Evolutionary conservation across 2,113 vertebrate genomes (phyloP).

Genomic region (Prolemur simus): DNA sequence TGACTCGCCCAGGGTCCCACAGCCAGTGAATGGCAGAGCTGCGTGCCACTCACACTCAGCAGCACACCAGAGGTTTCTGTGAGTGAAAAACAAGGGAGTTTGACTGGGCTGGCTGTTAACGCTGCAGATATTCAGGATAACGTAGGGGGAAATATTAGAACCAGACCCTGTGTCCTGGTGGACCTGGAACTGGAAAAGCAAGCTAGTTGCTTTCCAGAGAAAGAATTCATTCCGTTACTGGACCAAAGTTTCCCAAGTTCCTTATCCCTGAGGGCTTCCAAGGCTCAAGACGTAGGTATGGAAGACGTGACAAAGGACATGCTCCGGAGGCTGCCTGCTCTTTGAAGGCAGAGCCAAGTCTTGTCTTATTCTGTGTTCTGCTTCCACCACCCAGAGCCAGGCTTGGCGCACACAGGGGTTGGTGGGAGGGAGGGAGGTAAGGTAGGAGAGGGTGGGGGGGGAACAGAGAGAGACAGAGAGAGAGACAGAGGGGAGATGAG

Average conservation of each 20-base stretch:
- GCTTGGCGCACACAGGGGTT: not conserved
- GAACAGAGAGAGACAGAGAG: too few relatives aligned
- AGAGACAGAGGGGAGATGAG: not conserved
- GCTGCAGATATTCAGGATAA: not conserved
- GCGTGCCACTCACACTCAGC: not conserved
- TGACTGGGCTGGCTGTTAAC: not conserved
- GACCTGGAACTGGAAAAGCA: not conserved
- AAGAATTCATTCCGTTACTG: not conserved
- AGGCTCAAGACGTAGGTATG: not conserved
- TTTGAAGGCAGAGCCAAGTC: not conserved
- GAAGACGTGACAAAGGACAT: not conserved
- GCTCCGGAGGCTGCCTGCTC: not conserved
- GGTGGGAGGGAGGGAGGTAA: not conserved
- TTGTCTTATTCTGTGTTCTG: not conserved
- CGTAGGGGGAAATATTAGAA: not conserved
- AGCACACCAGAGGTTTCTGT: not conserved
- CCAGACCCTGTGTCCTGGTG: not conserved
- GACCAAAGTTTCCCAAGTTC: not conserved
- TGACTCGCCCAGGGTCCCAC: not conserved
- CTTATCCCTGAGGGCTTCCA: not conserved
- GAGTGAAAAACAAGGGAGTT: not conserved
- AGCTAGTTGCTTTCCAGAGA: not conserved
- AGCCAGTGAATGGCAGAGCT: not conserved
- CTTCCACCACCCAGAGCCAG: not conserved
- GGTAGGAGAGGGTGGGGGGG: not conserved